Conservation (phyloP, 2,113 vertebrate genomes). For the Blennius ocellaris region DNA sequence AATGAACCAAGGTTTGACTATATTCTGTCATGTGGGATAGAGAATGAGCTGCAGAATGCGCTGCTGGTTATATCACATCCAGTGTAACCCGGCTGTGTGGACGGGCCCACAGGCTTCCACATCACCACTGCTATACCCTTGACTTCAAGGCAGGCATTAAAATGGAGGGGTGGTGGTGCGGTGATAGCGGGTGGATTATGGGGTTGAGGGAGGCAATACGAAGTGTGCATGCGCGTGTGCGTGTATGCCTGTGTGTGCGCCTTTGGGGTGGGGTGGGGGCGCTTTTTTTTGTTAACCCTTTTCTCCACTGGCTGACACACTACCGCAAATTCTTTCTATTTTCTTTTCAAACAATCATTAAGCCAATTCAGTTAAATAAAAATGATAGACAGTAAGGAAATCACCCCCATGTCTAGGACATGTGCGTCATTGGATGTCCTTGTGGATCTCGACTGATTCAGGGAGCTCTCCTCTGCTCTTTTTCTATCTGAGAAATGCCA, state of each 20-base stretch:
- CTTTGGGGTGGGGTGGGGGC: conserved; percentile 43
- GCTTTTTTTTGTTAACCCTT: conserved; percentile 61
- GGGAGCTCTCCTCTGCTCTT: conserved; percentile 7
- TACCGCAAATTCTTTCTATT: not conserved
- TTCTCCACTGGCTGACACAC: conserved; percentile 33
- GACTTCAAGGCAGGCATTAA: conserved; percentile 78
- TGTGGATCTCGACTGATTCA: conserved; percentile 2
- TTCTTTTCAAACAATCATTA: conserved; percentile 1
- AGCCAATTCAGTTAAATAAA: not conserved
- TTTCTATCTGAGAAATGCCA: conserved; percentile 7
- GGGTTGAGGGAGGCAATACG: conserved; percentile 53
- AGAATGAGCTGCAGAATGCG: conserved; percentile 65
- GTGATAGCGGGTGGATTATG: conserved; percentile 61
- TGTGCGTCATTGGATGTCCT: conserved; percentile 35
- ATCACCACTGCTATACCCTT: conserved; percentile 68
- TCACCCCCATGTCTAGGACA: conserved; percentile 2
- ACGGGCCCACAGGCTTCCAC: conserved; percentile 73
- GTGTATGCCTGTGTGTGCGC: conserved; percentile 15
- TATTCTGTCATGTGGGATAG: conserved; percentile 72
- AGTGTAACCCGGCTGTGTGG: conserved; percentile 64
- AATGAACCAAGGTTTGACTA: conserved; percentile 53
- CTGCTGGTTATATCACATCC: conserved; percentile 69
- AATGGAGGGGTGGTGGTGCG: conserved; percentile 70
- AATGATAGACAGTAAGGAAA: conserved; percentile 3
- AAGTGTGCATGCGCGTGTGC: conserved; percentile 34